These are phyloP conservation scores for Australoheros scitulus DNA, from an alignment of 2,113 vertebrate genomes.

Conservation along the genomic window DNA sequence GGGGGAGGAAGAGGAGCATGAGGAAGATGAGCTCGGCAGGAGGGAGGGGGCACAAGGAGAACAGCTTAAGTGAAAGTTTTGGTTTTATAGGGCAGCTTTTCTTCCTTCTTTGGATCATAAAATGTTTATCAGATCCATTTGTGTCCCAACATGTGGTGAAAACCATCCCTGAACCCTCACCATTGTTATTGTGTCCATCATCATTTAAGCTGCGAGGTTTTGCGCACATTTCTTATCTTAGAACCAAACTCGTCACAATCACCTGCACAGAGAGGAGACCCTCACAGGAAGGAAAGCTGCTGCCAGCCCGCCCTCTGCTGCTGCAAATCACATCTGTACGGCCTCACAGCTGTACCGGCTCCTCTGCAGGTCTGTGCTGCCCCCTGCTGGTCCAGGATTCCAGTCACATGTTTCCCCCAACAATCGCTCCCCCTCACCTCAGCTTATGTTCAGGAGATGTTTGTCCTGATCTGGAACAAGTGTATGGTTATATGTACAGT, in stretches of 20 bases:
- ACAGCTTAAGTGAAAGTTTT: conserved; percentile 34
- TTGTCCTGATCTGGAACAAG: no score
- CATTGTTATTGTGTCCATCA: background rate
- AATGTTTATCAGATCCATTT: background rate
- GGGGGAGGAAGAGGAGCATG: conserved; percentile 4
- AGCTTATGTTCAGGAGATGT: no score
- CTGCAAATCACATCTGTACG: background rate
- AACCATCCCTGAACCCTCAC: fast-evolving
- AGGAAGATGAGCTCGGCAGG: background rate
- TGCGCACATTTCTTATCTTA: fast-evolving
- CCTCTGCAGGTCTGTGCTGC: background rate
- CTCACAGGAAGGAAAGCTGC: background rate
- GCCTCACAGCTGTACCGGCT: background rate
- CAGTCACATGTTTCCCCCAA: background rate
- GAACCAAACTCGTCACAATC: background rate
- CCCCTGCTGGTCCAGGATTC: background rate
- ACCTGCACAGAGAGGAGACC: background rate
- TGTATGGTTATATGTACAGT: no score
- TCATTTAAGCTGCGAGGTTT: background rate
- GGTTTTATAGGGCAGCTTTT: background rate
- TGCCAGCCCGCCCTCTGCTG: conserved; percentile 39
- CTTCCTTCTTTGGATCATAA: background rate
- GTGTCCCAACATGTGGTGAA: background rate
- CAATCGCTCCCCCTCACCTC: background rate
- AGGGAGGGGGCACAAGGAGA: background rate